phyloP scores from a whole-genome alignment of 2,888 invertebrate genomes.

The Harpalus rufipes region DNA sequence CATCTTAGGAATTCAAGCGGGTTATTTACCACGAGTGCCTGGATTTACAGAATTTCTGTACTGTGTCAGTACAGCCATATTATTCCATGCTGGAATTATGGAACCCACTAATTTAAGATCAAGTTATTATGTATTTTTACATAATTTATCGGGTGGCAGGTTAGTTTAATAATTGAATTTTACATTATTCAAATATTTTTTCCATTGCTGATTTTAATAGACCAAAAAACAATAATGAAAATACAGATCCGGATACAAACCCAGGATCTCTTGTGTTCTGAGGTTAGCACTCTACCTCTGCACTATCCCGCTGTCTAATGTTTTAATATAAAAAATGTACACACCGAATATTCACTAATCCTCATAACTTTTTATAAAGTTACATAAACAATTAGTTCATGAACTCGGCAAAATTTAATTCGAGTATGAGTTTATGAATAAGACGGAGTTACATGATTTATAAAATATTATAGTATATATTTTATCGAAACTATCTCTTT shows the following conservation, averaged over 20 bases:
- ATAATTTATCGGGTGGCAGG: constrained; percentile 86
- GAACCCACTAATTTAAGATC: constrained; percentile 88
- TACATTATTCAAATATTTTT: constrained; percentile 9
- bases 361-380: too few relatives aligned
- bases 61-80: constrained; percentile 86
- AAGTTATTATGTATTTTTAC: constrained; percentile 91
- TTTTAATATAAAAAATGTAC: too few relatives aligned
- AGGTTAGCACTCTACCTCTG: too few relatives aligned
- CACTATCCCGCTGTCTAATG: too few relatives aligned
- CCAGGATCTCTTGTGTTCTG: too few relatives aligned
- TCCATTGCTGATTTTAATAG: neutral
- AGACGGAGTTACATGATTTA: too few relatives aligned
- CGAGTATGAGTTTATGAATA: neutral
- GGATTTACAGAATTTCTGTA: constrained; percentile 86
- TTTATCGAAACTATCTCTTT: constrained; percentile 63
- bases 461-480: neutral
- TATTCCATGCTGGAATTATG: constrained; percentile 88
- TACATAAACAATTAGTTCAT: too few relatives aligned
- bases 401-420: neutral
- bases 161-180: constrained; percentile 71
- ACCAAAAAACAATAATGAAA: too few relatives aligned
- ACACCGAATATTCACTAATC: too few relatives aligned
- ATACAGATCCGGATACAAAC: too few relatives aligned
- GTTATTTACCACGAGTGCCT: constrained; percentile 83
- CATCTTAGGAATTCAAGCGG: constrained; percentile 83